phyloP scores from a whole-genome alignment of 1,140 invertebrate genomes.

The Cyrtorhinus lividipennis region DNA sequence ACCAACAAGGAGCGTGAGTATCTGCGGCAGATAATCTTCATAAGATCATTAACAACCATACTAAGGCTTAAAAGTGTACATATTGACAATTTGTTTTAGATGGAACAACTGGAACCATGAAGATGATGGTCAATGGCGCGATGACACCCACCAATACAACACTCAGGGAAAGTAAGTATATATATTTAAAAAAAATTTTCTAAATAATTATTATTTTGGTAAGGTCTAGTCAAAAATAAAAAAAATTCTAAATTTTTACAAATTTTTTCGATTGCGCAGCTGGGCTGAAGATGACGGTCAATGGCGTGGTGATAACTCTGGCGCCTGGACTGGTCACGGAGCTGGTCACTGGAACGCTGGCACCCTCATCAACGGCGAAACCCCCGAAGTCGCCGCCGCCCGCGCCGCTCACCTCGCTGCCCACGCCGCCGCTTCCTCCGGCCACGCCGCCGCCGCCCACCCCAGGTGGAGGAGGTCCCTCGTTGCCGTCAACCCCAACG shows the following conservation, averaged over 20 bases:
- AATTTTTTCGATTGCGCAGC: too few species aligned
- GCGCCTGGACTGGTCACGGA: not conserved
- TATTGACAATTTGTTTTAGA: constrained; percentile 2
- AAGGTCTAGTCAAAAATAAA: too few species aligned
- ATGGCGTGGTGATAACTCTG: not conserved
- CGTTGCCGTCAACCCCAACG: constrained; percentile 4
- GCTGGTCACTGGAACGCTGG: not conserved
- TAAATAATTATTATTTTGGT: too few species aligned
- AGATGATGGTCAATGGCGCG: constrained; percentile 9
- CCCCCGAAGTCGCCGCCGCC: constrained; percentile 11
- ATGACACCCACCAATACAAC: constrained; percentile 8
- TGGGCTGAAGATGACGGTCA: constrained; percentile 7
- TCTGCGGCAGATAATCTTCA: too few species aligned
- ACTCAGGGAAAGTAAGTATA: constrained; percentile 11
- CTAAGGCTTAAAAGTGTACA: too few species aligned
- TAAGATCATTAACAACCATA: too few species aligned
- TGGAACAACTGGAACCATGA: constrained; percentile 2
- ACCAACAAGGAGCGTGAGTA: constrained; percentile 8
- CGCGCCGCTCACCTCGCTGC: constrained; percentile 7
- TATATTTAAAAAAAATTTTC: too few species aligned
- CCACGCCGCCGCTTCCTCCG: constrained; percentile 5
- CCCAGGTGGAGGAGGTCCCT: not conserved
- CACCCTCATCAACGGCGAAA: constrained; percentile 12
- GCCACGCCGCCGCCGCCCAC: not conserved
- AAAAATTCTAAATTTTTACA: too few species aligned